Base-by-base conservation (phyloP, 2,797 vertebrate species). In the Phrynocephalus forsythii region DNA sequence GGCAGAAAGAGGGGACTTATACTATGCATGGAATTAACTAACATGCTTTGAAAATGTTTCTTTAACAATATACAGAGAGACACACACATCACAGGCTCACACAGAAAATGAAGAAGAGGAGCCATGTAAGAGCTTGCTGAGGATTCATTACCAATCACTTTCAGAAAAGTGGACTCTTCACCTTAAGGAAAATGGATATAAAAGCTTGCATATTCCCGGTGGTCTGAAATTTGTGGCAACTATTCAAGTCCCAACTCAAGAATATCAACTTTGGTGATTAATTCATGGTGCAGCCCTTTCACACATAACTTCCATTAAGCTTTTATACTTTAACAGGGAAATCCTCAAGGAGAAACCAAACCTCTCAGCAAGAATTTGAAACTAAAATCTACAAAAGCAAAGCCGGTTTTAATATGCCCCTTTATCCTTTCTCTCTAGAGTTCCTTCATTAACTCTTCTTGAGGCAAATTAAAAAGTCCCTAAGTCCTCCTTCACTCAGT, bases 321-420 rank as follows among this genome's bases (percentile, higher is more conserved):
- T 92, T 90, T 94, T 85, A 93, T 72, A 83, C 91, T 94, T 76
- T 92, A 94, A 93, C 91, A 93, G 90, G 87, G 18, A 89, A 90
- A 91, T 92, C 93, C 88, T 93, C 92, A 94, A 90, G 90, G 82
- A 90, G 84, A 92, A 94, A 95, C 93, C 91, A 92, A 90, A 88
- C 75, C 88, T 85, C 90, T 92, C 0, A 22, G 88, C 87, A 93
- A 88, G 87, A 92, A 94, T 91, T 90, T 91, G 89, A 84, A 78
- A 63, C 86, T 80, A 94, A 94, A 67, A 18, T 60, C 66, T 94
- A 48, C 76, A 78, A 89, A 80, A 92, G 83, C 84, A 88, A 93
- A 94, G 79, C 83, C 72, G 77, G 77, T 86, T 79, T 88, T 90
- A 91, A 93, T 91, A 85, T 90, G 77, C 82, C 75, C 92, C 90